A percentile compares a stretch with the other conserved stretches of the same genome.
phyloP scores from a whole-genome alignment of 2,888 invertebrate genomes.

The Nipponacmea schrenckii region DNA sequence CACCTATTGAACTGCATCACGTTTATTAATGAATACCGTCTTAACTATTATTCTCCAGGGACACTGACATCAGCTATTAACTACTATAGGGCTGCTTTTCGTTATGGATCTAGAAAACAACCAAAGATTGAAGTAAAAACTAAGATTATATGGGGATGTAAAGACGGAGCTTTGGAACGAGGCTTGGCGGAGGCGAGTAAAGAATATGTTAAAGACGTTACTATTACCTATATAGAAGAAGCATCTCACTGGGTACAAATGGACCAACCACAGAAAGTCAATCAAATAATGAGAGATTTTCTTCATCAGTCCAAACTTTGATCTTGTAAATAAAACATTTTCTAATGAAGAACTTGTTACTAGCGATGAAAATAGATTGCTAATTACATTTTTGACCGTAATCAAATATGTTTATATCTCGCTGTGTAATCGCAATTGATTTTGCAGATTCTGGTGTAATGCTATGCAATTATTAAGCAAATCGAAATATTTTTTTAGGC shows the following conservation, averaged over 20 bases:
- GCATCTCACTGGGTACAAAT: slow-evolving; percentile 82
- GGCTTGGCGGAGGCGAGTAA: slow-evolving; percentile 32
- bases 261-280: slow-evolving; percentile 76
- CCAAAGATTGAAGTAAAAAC: slow-evolving; percentile 35
- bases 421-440: too few species aligned
- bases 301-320: slow-evolving; percentile 22
- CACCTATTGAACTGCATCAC: too few species aligned
- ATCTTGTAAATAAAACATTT: too few species aligned
- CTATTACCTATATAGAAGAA: slow-evolving; percentile 75
- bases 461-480: too few species aligned
- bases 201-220: slow-evolving; percentile 62
- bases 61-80: slow-evolving; percentile 28
- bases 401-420: too few species aligned
- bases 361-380: too few species aligned
- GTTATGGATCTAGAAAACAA: slow-evolving; percentile 5
- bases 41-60: neutral
- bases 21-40: too few species aligned
- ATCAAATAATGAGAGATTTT: slow-evolving; percentile 75
- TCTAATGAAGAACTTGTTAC: too few species aligned
- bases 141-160: slow-evolving; percentile 51
- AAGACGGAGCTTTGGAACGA: slow-evolving; percentile 43
- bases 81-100: slow-evolving; percentile 29
- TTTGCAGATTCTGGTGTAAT: too few species aligned
- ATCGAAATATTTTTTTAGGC: too few species aligned
- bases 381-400: too few species aligned